Evolutionary conservation across 2,113 vertebrate species (phyloP).

Genomic region (Riparia riparia): DNA sequence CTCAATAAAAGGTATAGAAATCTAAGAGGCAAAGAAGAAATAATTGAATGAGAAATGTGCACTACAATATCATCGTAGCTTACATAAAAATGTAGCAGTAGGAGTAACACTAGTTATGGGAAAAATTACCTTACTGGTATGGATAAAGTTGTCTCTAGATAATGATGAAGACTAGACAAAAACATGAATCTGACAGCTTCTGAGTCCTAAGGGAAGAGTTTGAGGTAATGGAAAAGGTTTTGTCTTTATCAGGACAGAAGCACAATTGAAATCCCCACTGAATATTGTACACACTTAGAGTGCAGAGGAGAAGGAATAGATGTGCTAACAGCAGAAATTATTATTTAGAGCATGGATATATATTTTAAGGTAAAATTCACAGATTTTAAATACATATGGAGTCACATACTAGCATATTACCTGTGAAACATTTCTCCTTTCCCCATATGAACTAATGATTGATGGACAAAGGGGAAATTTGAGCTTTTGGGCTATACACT

Average conservation of each 20-base stretch:
- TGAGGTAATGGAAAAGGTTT: slow-evolving; percentile 39
- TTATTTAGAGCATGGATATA: background rate
- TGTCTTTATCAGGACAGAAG: slow-evolving; percentile 37
- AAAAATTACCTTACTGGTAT: background rate
- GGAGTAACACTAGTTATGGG: background rate
- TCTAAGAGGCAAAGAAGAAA: background rate
- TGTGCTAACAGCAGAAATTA: background rate
- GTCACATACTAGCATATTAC: background rate
- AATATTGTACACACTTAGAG: background rate
- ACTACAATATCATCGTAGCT: background rate
- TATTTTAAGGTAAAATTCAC: background rate
- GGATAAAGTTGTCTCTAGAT: slow-evolving; percentile 19
- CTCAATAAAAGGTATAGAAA: background rate
- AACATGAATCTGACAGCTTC: slow-evolving; percentile 31
- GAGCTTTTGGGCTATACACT: background rate
- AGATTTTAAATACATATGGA: background rate
- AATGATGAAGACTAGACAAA: slow-evolving; percentile 29
- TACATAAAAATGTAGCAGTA: background rate
- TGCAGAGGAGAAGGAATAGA: background rate
- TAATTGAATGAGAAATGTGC: background rate
- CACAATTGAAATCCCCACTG: background rate
- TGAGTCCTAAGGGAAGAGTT: slow-evolving; percentile 15
- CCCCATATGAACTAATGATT: background rate
- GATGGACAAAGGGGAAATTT: background rate
- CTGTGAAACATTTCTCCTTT: background rate